A percentile compares a stretch with the other conserved stretches of the same genome.
phyloP scores from a whole-genome alignment of 2,888 invertebrate species.

The Pristionchus fissidentatus region DNA sequence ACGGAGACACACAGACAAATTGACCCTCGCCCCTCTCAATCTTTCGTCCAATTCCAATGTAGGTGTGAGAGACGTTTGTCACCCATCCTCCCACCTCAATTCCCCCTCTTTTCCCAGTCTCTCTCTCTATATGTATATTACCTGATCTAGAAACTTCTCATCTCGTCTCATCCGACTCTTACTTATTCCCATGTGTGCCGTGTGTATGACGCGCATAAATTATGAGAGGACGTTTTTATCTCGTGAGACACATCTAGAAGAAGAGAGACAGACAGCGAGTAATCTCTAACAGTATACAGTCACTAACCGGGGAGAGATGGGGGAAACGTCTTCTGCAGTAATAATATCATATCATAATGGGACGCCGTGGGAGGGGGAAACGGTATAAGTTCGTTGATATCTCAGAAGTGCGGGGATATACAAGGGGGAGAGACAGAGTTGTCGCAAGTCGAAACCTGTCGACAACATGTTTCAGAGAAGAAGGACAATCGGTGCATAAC shows the following conservation, averaged over 20 bases:
- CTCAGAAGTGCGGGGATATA: background rate
- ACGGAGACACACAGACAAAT: too few relatives aligned
- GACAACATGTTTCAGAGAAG: too few relatives aligned
- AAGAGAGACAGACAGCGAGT: background rate
- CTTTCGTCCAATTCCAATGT: too few relatives aligned
- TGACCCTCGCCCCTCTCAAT: too few relatives aligned
- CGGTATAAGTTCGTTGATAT: constrained; percentile 17
- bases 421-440: background rate
- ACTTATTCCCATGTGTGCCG: constrained; percentile 1
- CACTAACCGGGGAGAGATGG: constrained; percentile 9
- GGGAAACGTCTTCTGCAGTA: constrained; percentile 7
- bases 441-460: background rate
- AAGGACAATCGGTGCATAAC: constrained; percentile 26
- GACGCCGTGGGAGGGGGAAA: background rate
- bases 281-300: background rate
- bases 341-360: too few relatives aligned
- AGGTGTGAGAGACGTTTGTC: too few relatives aligned
- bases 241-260: constrained; percentile 27
- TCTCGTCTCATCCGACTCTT: background rate
- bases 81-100: background rate
- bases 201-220: constrained; percentile 25
- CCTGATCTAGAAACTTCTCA: constrained; percentile 11
- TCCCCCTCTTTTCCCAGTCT: background rate
- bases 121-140: constrained; percentile 35
- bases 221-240: constrained; percentile 45